phyloP scores from a whole-genome alignment of 2,888 invertebrate genomes.

The Latrodectus elegans region DNA sequence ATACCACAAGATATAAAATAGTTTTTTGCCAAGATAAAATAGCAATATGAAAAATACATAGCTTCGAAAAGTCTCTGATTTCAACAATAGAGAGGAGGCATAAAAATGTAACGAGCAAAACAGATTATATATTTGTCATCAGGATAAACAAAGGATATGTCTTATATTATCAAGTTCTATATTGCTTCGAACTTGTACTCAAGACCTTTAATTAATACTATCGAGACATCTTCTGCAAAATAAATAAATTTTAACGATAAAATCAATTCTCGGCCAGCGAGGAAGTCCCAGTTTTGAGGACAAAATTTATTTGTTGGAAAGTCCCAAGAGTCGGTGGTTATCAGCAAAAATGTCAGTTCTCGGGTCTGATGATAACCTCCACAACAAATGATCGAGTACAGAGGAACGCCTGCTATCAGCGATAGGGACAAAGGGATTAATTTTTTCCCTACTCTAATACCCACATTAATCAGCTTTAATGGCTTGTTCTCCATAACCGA shows the following conservation, averaged over 20 bases:
- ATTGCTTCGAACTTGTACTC: neutral
- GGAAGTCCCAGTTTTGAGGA: neutral
- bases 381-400: conserved; percentile 62
- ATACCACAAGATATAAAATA: no score
- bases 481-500: conserved; percentile 56
- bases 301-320: conserved; percentile 65
- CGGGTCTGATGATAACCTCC: conserved; percentile 53
- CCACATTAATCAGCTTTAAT: conserved; percentile 67
- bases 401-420: conserved; percentile 63
- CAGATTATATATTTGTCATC: no score
- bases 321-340: conserved; percentile 46
- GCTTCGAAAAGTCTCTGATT: no score
- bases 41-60: no score
- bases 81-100: no score
- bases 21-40: no score
- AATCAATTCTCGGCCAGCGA: neutral
- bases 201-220: neutral
- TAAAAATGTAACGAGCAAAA: no score
- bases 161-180: no score
- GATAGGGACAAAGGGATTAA: conserved; percentile 56
- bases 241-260: neutral
- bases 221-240: neutral
- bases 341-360: conserved; percentile 56
- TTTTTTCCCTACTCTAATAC: conserved; percentile 64
- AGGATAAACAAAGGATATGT: no score